Evolutionary conservation across 2,113 vertebrate species (phyloP).

Genomic region (Stigmatopora argus): DNA sequence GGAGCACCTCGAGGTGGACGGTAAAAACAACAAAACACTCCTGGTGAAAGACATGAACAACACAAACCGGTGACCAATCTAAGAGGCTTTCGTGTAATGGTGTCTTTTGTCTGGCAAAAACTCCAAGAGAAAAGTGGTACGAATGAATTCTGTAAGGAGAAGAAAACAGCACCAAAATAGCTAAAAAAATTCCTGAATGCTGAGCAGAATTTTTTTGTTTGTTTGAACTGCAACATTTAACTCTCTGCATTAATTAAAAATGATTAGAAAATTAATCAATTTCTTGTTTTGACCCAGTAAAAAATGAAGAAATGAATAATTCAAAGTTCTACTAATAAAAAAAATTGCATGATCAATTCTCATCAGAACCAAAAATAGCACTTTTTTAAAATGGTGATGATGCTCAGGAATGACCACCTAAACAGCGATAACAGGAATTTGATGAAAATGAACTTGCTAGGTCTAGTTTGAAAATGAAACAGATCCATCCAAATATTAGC

Average conservation of each 20-base stretch:
- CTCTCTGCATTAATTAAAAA: no score
- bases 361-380: no score
- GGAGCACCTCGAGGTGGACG: neutral
- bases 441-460: neutral
- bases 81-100: conserved; percentile 17
- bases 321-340: no score
- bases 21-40: conserved; percentile 10
- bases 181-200: neutral
- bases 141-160: neutral
- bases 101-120: conserved; percentile 10
- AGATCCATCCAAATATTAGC: neutral
- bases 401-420: no score
- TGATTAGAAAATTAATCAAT: no score
- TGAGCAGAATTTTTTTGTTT: no score
- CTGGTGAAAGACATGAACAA: conserved; percentile 35
- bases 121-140: conserved; percentile 13
- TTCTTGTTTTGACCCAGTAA: no score
- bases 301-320: no score
- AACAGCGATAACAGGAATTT: neutral
- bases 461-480: neutral
- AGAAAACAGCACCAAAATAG: neutral
- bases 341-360: no score
- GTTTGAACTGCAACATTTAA: no score
- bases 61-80: conserved; percentile 28
- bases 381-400: no score